Evolutionary conservation across 2,888 invertebrate genomes (phyloP).

Genomic region (Onthophagus sagittarius): DNA sequence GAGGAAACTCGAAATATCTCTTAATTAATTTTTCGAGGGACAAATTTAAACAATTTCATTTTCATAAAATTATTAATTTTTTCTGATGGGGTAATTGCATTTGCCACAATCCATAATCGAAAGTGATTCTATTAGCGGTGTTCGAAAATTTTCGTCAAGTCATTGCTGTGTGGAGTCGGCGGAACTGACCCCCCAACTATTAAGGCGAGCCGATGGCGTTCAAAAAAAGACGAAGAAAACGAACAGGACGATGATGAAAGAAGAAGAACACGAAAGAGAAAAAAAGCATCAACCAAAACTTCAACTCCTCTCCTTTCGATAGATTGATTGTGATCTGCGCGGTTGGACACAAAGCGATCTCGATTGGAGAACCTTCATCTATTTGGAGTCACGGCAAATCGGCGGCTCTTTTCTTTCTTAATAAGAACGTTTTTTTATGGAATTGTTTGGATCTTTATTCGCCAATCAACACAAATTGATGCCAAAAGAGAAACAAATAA

Average conservation of each 20-base stretch:
- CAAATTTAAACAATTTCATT: too few relatives aligned
- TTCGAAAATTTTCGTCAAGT: conserved; percentile 41
- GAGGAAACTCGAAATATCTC: not conserved
- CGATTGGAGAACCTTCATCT: not conserved
- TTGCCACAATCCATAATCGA: conserved; percentile 48
- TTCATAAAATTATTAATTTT: not conserved
- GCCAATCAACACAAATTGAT: not conserved
- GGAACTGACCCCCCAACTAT: conserved; percentile 1
- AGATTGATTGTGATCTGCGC: not conserved
- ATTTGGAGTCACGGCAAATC: not conserved
- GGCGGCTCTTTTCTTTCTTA: not conserved
- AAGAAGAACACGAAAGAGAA: not conserved
- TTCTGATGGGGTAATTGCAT: conserved; percentile 43
- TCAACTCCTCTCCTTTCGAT: not conserved
- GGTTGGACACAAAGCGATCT: not conserved
- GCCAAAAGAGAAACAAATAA: too few relatives aligned
- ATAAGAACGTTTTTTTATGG: not conserved
- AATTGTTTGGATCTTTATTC: not conserved
- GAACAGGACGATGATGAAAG: conserved; percentile 40
- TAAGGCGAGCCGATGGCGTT: not conserved
- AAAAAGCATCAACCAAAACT: not conserved
- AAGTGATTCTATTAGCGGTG: conserved; percentile 47
- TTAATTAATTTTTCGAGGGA: not conserved
- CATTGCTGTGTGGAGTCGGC: conserved; percentile 31
- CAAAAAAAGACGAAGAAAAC: conserved; percentile 21